Evolutionary conservation across 2,888 invertebrate species (phyloP), one percentile per base, ranked within the genome.

Genomic region (Lasioglossum pauxillum): DNA sequence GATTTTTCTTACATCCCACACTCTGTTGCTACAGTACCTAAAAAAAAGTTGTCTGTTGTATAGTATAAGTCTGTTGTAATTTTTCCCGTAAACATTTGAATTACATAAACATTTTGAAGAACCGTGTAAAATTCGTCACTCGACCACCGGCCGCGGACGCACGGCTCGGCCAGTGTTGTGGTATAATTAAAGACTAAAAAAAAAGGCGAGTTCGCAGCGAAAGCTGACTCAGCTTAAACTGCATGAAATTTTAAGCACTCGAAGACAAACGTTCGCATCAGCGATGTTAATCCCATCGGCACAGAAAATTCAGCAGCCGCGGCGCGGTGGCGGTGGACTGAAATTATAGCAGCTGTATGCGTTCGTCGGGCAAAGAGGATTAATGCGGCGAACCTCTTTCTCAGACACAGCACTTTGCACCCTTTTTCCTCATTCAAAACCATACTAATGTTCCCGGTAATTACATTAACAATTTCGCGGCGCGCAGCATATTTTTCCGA

Each of bases 401-500:
- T 38, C 82, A 75, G 74, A 57, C 64, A 10, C 38, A 38, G 69
- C 53, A 44, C 44, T 23, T 76, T n/a, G n/a, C 44, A 35, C 31
- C n/a, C 7, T 44, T 23, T 38, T 16, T 31, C 64, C 64, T 19
- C 64, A 5, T 31, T 27, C 38, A 46, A 73, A 82, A 53, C 44
- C 53, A 35, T 74, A 53, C 83, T 82, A 77, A 84, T 82, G 77
- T 84, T 69, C 53, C 57, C 2, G 31, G 76, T 77, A 84, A 83
- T 82, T 83, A 72, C 35, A 46, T 35, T 46, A 77, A 67, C 64
- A 67, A 77, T 67, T 10, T 46, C 46, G 7, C 16, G 31, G 31
- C 49, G 67, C 35, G n/a, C 23, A 31, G 14, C 8, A 64, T 31
- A 64, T 44, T 76, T 76, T 67, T 64, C 46, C 64, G 46, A n/a